Percentiles rank a stretch among this genome's conserved stretches.
These are phyloP conservation scores for Danaus plexippus DNA, from an alignment of 1,140 invertebrate species.

Conservation along the genomic window DNA sequence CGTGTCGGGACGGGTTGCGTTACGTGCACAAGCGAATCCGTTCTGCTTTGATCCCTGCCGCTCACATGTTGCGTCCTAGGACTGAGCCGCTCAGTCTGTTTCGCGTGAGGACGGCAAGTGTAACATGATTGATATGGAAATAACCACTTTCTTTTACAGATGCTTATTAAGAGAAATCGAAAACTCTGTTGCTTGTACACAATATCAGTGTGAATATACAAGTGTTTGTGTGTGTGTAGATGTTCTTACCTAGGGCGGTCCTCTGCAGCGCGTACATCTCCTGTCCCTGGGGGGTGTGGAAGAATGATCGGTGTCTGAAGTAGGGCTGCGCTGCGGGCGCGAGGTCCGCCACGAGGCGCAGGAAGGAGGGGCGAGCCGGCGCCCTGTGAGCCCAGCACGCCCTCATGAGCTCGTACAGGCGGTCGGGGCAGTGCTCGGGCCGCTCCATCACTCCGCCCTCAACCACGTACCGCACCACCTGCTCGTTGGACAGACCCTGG, in stretches of 20 bases:
- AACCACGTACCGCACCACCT: conserved; percentile 88
- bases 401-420: conserved; percentile 90
- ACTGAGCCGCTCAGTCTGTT: too few relatives aligned
- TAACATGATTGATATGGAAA: too few relatives aligned
- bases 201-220: not conserved
- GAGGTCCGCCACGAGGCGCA: conserved; percentile 81
- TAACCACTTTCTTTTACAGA: too few relatives aligned
- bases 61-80: too few relatives aligned
- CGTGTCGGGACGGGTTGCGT: too few relatives aligned
- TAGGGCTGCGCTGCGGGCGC: conserved; percentile 73
- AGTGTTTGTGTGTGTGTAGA: not conserved
- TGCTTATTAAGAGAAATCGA: too few relatives aligned
- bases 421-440: conserved; percentile 94
- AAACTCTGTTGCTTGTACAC: too few relatives aligned
- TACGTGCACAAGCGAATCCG: too few relatives aligned
- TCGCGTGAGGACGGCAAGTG: too few relatives aligned
- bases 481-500: conserved; percentile 82
- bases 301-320: conserved; percentile 85
- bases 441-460: conserved; percentile 93
- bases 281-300: conserved; percentile 78
- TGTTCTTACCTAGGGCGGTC: conserved; percentile 35
- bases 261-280: conserved; percentile 65
- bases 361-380: conserved; percentile 84
- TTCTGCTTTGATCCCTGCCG: conserved; percentile 12
- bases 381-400: conserved; percentile 88